A percentile compares a stretch with the other conserved stretches of the same genome.
These are phyloP conservation scores for Nomada hirtipes DNA, from an alignment of 2,888 invertebrate species.

Conservation along the genomic window DNA sequence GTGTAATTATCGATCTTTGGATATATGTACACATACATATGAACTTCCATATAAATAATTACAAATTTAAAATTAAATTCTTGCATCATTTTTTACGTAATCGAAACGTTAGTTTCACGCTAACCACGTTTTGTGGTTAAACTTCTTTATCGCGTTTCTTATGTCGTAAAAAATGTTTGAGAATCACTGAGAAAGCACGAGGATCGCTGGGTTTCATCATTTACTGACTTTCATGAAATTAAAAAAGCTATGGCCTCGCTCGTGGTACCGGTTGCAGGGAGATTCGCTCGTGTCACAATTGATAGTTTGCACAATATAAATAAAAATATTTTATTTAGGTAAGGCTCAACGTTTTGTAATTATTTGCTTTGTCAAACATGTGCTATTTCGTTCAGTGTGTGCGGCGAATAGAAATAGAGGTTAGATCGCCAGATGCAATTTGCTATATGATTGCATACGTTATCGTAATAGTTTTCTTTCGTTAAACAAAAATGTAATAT, in stretches of 20 bases:
- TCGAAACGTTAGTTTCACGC: neutral
- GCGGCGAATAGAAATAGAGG: constrained; percentile 56
- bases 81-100: constrained; percentile 38
- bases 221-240: constrained; percentile 42
- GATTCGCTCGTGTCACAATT: constrained; percentile 85
- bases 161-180: constrained; percentile 37
- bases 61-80: neutral
- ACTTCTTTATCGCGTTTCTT: constrained; percentile 6
- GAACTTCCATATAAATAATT: too few species aligned
- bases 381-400: constrained; percentile 4
- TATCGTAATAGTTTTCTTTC: constrained; percentile 9
- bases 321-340: constrained; percentile 85
- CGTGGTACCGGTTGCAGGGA: constrained; percentile 85
- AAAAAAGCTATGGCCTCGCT: constrained; percentile 85
- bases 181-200: constrained; percentile 65
- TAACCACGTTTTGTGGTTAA: neutral
- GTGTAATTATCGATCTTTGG: too few species aligned
- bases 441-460: neutral
- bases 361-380: constrained; percentile 18
- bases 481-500: neutral
- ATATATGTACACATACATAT: too few species aligned
- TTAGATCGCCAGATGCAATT: constrained; percentile 71
- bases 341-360: constrained; percentile 65
- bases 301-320: constrained; percentile 85
- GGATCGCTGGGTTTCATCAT: constrained; percentile 65